These are phyloP conservation scores for Piaya cayana DNA, from an alignment of 2,113 vertebrate species.

Conservation along the genomic window DNA sequence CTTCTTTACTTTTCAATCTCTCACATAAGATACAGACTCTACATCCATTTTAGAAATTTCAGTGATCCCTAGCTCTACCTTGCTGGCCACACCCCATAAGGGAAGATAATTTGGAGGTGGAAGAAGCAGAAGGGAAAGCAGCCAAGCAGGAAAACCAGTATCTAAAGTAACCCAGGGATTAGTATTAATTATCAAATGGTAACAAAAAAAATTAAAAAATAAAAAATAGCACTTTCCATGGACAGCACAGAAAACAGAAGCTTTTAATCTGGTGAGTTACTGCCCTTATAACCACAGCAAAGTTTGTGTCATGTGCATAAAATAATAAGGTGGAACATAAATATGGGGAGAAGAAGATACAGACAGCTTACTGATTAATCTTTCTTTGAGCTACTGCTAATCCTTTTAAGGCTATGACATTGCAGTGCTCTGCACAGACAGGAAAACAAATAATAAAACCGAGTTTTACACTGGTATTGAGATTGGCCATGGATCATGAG, in stretches of 20 bases:
- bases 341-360: background rate
- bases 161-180: background rate
- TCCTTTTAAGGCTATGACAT: background rate
- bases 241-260: background rate
- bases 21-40: background rate
- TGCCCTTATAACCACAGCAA: background rate
- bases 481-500: background rate
- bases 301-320: background rate
- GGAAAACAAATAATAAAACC: background rate
- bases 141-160: background rate
- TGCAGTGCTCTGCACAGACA: background rate
- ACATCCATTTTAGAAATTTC: background rate
- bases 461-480: background rate
- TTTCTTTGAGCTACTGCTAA: background rate
- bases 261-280: background rate
- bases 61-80: background rate
- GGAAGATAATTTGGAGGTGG: background rate
- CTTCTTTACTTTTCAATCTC: background rate
- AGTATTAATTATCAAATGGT: background rate
- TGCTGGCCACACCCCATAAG: background rate
- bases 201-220: background rate
- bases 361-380: background rate
- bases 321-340: background rate
- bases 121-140: background rate
- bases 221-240: background rate